Conservation (phyloP, 2,888 invertebrate genomes). For the Endotricha flammealis region DNA sequence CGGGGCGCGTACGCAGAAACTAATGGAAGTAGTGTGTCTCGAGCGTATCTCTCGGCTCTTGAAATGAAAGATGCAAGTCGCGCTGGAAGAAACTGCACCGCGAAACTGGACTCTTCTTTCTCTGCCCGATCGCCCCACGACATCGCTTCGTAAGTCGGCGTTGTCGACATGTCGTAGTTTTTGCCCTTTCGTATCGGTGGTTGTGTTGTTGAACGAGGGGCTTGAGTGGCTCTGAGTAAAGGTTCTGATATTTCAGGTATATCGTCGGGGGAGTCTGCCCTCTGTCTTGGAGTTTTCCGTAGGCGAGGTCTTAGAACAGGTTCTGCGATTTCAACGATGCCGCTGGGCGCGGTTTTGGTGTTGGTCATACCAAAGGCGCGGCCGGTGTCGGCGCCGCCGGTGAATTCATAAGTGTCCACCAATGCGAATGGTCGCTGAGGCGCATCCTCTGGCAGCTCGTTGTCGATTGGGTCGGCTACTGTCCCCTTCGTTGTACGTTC, state of each 20-base stretch:
- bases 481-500: constrained; percentile 44
- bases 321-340: constrained; percentile 83
- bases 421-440: constrained; percentile 56
- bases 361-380: constrained; percentile 80
- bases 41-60: constrained; percentile 88
- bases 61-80: constrained; percentile 87
- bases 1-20: constrained; percentile 89
- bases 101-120: constrained; percentile 69
- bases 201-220: constrained; percentile 46
- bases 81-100: constrained; percentile 88
- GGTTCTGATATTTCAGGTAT: constrained; percentile 82
- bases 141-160: constrained; percentile 54
- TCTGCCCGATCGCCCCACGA: constrained; percentile 48
- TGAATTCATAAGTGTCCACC: constrained; percentile 72
- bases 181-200: constrained; percentile 57
- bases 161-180: constrained; percentile 64
- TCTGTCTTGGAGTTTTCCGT: constrained; percentile 73
- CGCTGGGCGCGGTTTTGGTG: constrained; percentile 62
- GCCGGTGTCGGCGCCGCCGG: constrained; percentile 74
- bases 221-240: constrained; percentile 71
- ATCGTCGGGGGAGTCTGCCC: constrained; percentile 67
- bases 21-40: constrained; percentile 85
- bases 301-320: constrained; percentile 83
- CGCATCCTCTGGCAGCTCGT: constrained; percentile 61
- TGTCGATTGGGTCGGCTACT: constrained; percentile 52